Percentiles rank a stretch among this genome's conserved stretches.
Evolutionary conservation across 2,888 invertebrate genomes (phyloP).

Genomic region (Blomia tropicalis): DNA sequence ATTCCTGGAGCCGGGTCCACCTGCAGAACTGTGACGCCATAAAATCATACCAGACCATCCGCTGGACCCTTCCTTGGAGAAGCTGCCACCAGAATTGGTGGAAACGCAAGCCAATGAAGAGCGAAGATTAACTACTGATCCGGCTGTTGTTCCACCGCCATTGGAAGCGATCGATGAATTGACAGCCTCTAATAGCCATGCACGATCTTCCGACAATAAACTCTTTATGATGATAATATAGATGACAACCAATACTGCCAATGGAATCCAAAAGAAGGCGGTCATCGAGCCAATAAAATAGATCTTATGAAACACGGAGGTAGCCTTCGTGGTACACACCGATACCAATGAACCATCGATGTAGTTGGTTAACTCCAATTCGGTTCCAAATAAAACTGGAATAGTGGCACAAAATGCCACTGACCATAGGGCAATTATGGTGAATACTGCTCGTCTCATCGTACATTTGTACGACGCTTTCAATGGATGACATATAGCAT

Average conservation of each 20-base stretch:
- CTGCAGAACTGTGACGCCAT: background rate
- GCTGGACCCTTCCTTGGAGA: background rate
- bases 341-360: constrained; percentile 54
- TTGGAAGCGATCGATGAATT: background rate
- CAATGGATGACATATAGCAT: constrained; percentile 79
- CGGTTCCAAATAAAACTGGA: constrained; percentile 65
- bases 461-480: constrained; percentile 46
- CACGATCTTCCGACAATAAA: constrained; percentile 46
- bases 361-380: constrained; percentile 54
- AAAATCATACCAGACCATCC: constrained; percentile 3
- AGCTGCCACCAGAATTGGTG: background rate
- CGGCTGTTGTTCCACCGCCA: background rate
- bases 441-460: constrained; percentile 34
- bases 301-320: constrained; percentile 56
- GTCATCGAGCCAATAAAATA: constrained; percentile 59
- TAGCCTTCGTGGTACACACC: constrained; percentile 61
- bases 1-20: background rate
- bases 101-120: constrained; percentile 7
- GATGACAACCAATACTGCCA: constrained; percentile 58
- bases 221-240: constrained; percentile 72
- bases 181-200: background rate
- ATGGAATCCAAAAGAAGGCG: constrained; percentile 66
- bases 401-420: constrained; percentile 38
- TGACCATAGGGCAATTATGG: constrained; percentile 36
- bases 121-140: background rate